Evolutionary conservation across 2,888 invertebrate genomes (phyloP), one percentile per base, ranked within the genome.

Genomic region (Isotomurus palustris): DNA sequence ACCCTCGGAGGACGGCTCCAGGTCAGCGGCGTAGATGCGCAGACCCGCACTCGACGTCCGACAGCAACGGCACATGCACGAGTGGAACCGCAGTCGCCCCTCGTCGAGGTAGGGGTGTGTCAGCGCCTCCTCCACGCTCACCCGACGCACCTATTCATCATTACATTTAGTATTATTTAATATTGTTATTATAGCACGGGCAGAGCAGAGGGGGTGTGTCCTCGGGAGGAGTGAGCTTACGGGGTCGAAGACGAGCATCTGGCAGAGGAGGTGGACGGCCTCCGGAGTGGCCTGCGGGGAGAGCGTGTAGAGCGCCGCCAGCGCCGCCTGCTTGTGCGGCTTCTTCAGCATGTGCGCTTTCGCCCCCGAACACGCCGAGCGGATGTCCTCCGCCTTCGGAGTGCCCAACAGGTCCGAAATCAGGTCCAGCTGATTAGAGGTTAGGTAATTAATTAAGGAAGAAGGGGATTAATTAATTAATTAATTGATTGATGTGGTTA

Each of bases 31-130:
- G 80, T 92, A 95, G 77, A 93, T 92, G 58, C 94, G 81, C 80
- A 87, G 83, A 14, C 76, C 76, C 36, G 64, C 66, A n/a, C 73
- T 72, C 19, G 75, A 71, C 56, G 87, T 86, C 77, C 88, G 91
- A 79, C 99, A 99, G 75, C 99, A 99, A 76, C 89, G 89, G 82
- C 99, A 99, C 99, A 99, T 99, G 78, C 99, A 99, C 65, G 96
- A 97, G 80, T 99, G 99, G 81, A 96, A 99, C 73, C 99, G 85
- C 73, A 99, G 83, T 68, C 99, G 84, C 27, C 97, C 99, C 77
- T 99, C 99, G 75, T 96, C 96, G 69, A 99, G 80, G 79, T 97
- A 99, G 6, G 95, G 94, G 80, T 97, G 97, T 54, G 91, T 88
- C 70, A 99, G 81, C 29, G 97, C 97, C 76, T 96, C 93, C 58